Base-by-base conservation (phyloP, 2,113 vertebrate species). In the Cettia cetti region DNA sequence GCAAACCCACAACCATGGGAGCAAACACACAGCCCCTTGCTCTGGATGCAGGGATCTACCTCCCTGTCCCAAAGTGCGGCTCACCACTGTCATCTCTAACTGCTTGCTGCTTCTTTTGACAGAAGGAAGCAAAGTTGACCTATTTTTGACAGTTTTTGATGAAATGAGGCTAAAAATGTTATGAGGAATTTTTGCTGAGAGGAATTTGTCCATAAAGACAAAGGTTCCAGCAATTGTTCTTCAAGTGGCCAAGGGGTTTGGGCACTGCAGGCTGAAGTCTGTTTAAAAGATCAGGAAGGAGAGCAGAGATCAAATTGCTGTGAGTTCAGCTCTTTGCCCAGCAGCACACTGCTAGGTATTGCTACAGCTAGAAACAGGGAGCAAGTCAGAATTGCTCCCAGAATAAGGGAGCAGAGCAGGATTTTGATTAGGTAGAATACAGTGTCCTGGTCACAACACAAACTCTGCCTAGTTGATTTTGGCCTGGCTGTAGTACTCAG, bases 91-190 rank as follows among this genome's bases (percentile, higher is more conserved):
- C 37, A 53, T n/a, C 82, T 76, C 0, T n/a, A 80, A 61, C 28
- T 59, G 69, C 56, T n/a, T 30, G 21, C 21, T 75, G 52, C 42
- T 89, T 57, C 72, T 84, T 91, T 68, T 71, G 82, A 84, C 40
- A 87, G 53, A 24, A 82, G 10, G 39, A 87, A 91, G 75, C 13
- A 69, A 90, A 87, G 85, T 1, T 79, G 79, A 90, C 75, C 78
- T 90, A 82, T 89, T 94, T 96, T 93, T 89, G 53, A 79, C 45
- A 82, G 57, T 44, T 94, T 92, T 84, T 84, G 84, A 93, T 72
- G 78, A 90, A 61, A 87, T 17, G 12, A 82, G 20, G 60, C 72
- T 92, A 74, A 70, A 94, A 94, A 86, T 15, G 6, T 75, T 65
- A 70, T 3, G 10, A 89, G 37, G 16, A 65, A 50, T 23, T 69